These are phyloP conservation scores for Halictus rubicundus DNA, from an alignment of 1,140 invertebrate species.

Conservation along the genomic window DNA sequence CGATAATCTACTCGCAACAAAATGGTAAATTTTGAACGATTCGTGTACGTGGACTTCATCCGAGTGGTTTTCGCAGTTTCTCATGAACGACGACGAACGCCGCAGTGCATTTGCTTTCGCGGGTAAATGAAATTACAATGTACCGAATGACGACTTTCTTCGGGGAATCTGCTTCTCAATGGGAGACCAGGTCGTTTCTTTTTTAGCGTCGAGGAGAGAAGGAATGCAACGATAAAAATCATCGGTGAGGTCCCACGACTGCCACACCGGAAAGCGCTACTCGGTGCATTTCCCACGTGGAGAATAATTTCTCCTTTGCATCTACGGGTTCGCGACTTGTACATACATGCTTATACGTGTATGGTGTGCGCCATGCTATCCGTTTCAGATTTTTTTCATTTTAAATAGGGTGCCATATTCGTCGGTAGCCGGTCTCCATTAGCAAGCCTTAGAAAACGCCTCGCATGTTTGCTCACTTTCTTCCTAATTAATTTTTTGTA, in stretches of 20 bases:
- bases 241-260: slow-evolving; percentile 46
- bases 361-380: not conserved
- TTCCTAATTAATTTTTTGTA: too few relatives aligned
- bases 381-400: not conserved
- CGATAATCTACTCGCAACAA: too few relatives aligned
- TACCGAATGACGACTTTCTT: not conserved
- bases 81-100: too few relatives aligned
- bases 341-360: not conserved
- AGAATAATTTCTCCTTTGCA: slow-evolving; percentile 49
- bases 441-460: not conserved
- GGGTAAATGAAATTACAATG: not conserved
- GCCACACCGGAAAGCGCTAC: slow-evolving; percentile 52
- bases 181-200: slow-evolving; percentile 22
- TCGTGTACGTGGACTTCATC: too few relatives aligned
- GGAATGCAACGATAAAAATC: slow-evolving; percentile 55
- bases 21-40: too few relatives aligned
- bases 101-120: not conserved
- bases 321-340: slow-evolving; percentile 21
- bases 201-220: slow-evolving; percentile 2
- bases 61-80: not conserved
- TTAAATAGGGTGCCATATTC: not conserved
- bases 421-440: not conserved
- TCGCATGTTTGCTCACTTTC: too few relatives aligned
- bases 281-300: slow-evolving; percentile 51
- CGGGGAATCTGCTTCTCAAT: slow-evolving; percentile 24